Evolutionary conservation across 2,113 vertebrate species (phyloP), one percentile per base, ranked within the genome.

Genomic region (Mugil cephalus): DNA sequence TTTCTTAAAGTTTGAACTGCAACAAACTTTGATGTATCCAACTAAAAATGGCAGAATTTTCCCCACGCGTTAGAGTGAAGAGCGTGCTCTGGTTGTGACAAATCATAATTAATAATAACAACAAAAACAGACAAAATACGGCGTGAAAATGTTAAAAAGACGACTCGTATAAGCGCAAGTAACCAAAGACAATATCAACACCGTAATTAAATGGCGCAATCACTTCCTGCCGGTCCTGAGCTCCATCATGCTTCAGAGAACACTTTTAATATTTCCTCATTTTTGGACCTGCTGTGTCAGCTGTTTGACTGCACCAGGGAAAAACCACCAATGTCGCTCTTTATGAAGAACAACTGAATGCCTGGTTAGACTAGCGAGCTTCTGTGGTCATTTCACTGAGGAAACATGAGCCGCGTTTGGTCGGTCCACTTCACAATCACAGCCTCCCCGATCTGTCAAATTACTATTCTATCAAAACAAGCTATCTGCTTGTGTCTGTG

Each of bases 251-350:
- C 13, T 42, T 34, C 6, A 54, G 45, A 52, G 11, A 6, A 18
- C 21, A 42, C 8, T 1, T 73, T 11, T 48, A 0, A 30, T n/a
- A 63, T 71, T 89, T 87, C 88, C 83, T 83, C 62, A 40, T 86
- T 76, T 79, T 34, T 10, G 18, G 34, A 58, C 3, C 39, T 86
- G 80, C 71, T 53, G 54, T 40, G 81, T 86, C 86, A 82, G 86
- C 85, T 39, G 21, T 86, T 76, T 64, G 0, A 54, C 36, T 21
- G 17, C 42, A 30, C 17, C 12, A 47, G 7, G 15, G 35, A 39
- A 45, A 55, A 39, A 45, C 3, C 13, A 42, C 30, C 7, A 10
- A 15, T 42, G 17, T 75, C 42, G 10, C 39, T 35, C 5, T 60
- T 55, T 4, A 48, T 21, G 13, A 53, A 36, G 38, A 38, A 46